These are phyloP conservation scores for Parus major DNA, from an alignment of 2,113 vertebrate species.

Conservation along the genomic window DNA sequence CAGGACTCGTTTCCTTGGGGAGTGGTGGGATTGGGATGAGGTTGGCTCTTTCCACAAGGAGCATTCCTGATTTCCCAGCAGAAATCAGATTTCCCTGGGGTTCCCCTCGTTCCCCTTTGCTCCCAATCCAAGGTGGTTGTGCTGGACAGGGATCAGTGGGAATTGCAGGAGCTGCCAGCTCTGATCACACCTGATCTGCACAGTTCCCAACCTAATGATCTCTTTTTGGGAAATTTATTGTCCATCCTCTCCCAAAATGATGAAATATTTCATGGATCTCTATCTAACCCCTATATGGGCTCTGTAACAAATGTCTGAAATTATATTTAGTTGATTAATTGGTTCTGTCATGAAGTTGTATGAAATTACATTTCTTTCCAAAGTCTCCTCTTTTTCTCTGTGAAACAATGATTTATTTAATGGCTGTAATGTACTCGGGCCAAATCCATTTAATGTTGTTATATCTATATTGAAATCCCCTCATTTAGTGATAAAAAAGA, in stretches of 20 bases:
- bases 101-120: not conserved
- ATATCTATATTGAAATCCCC: constrained; percentile 75
- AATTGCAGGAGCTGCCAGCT: not conserved
- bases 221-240: constrained; percentile 37
- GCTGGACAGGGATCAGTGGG: not conserved
- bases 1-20: not conserved
- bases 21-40: not conserved
- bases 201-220: not conserved
- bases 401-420: constrained; percentile 78
- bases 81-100: not conserved
- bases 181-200: not conserved
- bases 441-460: constrained; percentile 75
- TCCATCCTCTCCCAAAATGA: not conserved
- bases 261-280: constrained; percentile 24
- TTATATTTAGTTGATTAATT: constrained; percentile 66
- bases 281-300: not conserved
- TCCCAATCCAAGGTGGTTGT: not conserved
- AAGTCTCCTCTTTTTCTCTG: constrained; percentile 46
- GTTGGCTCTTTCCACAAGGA: not conserved
- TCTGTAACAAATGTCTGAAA: constrained; percentile 13
- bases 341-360: constrained; percentile 68
- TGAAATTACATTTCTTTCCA: constrained; percentile 68
- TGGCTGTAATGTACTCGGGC: constrained; percentile 64
- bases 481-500: constrained; percentile 68
- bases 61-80: not conserved